These are phyloP conservation scores for Poecilobothrus nobilitatus DNA, from an alignment of 2,888 invertebrate species.

Conservation along the genomic window DNA sequence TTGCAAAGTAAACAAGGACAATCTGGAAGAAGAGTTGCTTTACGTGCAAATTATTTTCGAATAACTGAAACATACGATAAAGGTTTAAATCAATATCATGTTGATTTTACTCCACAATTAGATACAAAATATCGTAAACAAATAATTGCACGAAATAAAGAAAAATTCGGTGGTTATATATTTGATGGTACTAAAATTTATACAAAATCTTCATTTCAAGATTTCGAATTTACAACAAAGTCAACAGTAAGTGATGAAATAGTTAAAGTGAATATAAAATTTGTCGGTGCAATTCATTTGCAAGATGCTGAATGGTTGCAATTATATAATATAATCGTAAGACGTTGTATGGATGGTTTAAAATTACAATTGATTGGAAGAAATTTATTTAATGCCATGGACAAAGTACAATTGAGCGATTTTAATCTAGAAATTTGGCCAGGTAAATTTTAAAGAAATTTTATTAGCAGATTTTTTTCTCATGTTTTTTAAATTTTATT, in stretches of 20 bases:
- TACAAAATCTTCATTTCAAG: constrained; percentile 47
- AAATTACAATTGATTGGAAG: constrained; percentile 61
- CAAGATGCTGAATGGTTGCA: constrained; percentile 65
- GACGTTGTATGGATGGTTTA: constrained; percentile 50
- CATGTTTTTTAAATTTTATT: too few relatives aligned
- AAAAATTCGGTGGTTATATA: constrained; percentile 55
- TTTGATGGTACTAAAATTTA: constrained; percentile 70
- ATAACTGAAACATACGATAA: constrained; percentile 48
- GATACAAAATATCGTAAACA: constrained; percentile 56
- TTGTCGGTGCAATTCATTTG: constrained; percentile 55
- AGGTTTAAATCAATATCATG: constrained; percentile 73
- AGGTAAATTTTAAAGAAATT: constrained; percentile 40
- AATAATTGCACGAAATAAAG: constrained; percentile 50
- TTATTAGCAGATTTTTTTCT: too few relatives aligned
- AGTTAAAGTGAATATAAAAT: constrained; percentile 51
- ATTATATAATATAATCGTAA: constrained; percentile 67
- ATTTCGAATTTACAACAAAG: constrained; percentile 53
- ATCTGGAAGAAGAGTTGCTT: constrained; percentile 45
- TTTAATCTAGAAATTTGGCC: constrained; percentile 69
- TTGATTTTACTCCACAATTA: constrained; percentile 64
- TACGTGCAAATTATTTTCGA: constrained; percentile 62
- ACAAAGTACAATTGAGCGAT: constrained; percentile 56
- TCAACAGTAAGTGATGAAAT: constrained; percentile 49
- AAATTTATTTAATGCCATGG: constrained; percentile 61
- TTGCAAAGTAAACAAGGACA: constrained; percentile 41